Conservation (phyloP, 53 echinoderm and acorn worm genomes). For the Holothuria leucospilota region DNA sequence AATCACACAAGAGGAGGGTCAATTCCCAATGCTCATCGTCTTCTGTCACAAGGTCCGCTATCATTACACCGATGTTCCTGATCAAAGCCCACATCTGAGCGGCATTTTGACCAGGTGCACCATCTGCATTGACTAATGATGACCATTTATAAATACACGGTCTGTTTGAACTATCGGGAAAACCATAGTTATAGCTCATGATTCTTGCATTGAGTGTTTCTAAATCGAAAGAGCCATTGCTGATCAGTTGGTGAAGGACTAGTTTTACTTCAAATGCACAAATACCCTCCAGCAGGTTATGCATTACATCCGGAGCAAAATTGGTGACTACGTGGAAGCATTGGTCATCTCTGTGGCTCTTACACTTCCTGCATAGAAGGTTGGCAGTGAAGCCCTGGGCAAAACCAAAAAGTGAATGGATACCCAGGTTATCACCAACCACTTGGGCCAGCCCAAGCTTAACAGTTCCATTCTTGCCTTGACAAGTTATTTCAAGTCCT, state of each 20-base stretch:
- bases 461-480: slow-evolving; percentile 42
- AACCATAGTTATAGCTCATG: slow-evolving; percentile 52
- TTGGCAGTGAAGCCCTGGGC: slow-evolving; percentile 68
- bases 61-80: slow-evolving; percentile 46
- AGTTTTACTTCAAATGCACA: slow-evolving; percentile 60
- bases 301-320: slow-evolving; percentile 63
- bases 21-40: slow-evolving; percentile 59
- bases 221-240: slow-evolving; percentile 35
- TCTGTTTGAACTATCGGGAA: slow-evolving; percentile 47
- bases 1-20: slow-evolving; percentile 38
- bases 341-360: slow-evolving; percentile 38
- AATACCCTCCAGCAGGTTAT: slow-evolving; percentile 54
- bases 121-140: slow-evolving; percentile 49
- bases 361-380: slow-evolving; percentile 64
- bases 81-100: slow-evolving; percentile 64
- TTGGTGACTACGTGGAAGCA: slow-evolving; percentile 64
- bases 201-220: slow-evolving; percentile 3
- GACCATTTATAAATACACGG: slow-evolving; percentile 38
- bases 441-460: slow-evolving; percentile 59
- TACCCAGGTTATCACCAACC: slow-evolving; percentile 70
- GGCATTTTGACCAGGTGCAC: slow-evolving; percentile 63
- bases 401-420: slow-evolving; percentile 70
- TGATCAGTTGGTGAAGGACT: slow-evolving; percentile 30
- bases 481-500: slow-evolving; percentile 36
- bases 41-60: slow-evolving; percentile 57